Evolutionary conservation across 2,888 invertebrate species (phyloP).

Genomic region (Sisyra terminalis): DNA sequence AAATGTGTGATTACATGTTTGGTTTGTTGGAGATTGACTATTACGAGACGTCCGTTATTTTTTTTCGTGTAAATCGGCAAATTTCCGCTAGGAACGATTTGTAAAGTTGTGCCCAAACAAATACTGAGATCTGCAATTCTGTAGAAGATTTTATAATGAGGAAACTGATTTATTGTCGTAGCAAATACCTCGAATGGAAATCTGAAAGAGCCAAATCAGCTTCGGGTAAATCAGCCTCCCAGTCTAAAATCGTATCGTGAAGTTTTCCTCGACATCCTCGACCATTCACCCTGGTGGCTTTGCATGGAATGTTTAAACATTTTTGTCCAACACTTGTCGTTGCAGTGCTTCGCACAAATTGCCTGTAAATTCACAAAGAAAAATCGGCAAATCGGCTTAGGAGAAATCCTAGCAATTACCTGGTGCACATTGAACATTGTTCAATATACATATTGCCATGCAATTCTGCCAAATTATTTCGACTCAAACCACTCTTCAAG

Average conservation of each 20-base stretch:
- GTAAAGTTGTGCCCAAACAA: slow-evolving; percentile 91
- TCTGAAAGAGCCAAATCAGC: slow-evolving; percentile 70
- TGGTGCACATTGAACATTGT: slow-evolving; percentile 79
- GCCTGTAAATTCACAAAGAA: slow-evolving; percentile 41
- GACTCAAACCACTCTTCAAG: slow-evolving; percentile 69
- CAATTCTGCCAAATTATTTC: slow-evolving; percentile 72
- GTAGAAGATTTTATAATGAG: slow-evolving; percentile 20
- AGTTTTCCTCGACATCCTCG: slow-evolving; percentile 79
- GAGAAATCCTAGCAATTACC: too few relatives aligned
- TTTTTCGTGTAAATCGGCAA: slow-evolving; percentile 74
- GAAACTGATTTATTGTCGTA: slow-evolving; percentile 5
- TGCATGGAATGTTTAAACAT: slow-evolving; percentile 47
- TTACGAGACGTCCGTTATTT: slow-evolving; percentile 74
- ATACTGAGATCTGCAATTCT: slow-evolving; percentile 87
- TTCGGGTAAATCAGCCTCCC: slow-evolving; percentile 89
- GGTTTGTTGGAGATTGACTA: slow-evolving; percentile 94
- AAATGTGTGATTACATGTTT: slow-evolving; percentile 61
- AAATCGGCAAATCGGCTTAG: slow-evolving; percentile 3
- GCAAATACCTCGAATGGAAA: slow-evolving; percentile 64
- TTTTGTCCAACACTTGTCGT: slow-evolving; percentile 71
- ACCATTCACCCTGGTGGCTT: slow-evolving; percentile 37
- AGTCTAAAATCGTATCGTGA: slow-evolving; percentile 86
- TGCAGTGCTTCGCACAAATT: slow-evolving; percentile 61
- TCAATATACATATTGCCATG: slow-evolving; percentile 98
- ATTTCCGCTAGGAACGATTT: slow-evolving; percentile 94